phyloP scores from a whole-genome alignment of 2,113 vertebrate species.

The Trematocara nigrifrons region DNA sequence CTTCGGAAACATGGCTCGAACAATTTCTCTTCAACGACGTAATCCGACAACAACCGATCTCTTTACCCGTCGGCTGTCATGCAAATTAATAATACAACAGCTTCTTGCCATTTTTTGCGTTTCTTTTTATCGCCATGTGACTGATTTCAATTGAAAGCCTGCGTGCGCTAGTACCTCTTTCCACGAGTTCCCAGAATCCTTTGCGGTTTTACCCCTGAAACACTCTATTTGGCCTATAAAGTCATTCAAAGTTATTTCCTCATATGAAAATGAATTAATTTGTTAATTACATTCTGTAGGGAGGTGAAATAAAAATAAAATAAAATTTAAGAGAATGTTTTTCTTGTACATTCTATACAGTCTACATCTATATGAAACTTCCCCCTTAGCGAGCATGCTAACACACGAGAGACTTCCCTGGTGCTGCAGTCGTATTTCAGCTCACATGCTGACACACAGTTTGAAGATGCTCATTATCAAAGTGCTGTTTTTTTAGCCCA shows the following conservation, averaged over 20 bases:
- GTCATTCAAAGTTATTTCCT: not conserved
- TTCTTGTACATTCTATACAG: not conserved
- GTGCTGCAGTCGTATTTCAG: slow-evolving; percentile 25
- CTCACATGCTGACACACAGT: not conserved
- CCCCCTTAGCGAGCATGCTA: not conserved
- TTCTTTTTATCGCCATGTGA: too few relatives aligned
- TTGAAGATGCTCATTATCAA: slow-evolving; percentile 28
- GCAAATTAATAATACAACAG: too few relatives aligned
- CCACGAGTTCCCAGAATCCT: too few relatives aligned
- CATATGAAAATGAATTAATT: not conserved
- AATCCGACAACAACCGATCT: too few relatives aligned
- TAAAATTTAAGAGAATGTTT: not conserved
- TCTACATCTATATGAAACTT: not conserved
- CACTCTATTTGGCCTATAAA: not conserved
- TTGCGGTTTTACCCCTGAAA: too few relatives aligned
- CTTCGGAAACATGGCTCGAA: too few relatives aligned
- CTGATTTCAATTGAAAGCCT: too few relatives aligned
- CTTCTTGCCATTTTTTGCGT: too few relatives aligned
- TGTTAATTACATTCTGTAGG: not conserved
- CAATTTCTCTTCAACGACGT: too few relatives aligned
- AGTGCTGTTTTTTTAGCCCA: not conserved
- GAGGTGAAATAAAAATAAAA: not conserved
- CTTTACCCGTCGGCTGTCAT: too few relatives aligned
- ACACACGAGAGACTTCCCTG: not conserved
- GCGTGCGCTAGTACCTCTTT: too few relatives aligned